Percentiles rank a stretch among this genome's conserved stretches.
These are phyloP conservation scores for Leistus spinibarbis DNA, from an alignment of 2,888 invertebrate species.

Conservation along the genomic window DNA sequence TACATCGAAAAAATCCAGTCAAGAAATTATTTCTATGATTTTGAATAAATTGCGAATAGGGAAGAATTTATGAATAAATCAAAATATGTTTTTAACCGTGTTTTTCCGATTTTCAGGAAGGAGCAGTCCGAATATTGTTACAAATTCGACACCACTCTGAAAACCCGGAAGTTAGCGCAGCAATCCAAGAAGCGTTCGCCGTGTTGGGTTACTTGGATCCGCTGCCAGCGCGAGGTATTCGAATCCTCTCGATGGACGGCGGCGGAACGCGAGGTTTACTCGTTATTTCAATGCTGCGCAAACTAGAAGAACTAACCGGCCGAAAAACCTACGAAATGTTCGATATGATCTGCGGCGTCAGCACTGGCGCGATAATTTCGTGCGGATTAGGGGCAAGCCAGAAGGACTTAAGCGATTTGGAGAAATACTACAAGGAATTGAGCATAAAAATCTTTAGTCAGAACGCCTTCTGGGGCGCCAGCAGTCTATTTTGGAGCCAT, in stretches of 20 bases:
- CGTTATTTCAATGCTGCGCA: slow-evolving; percentile 80
- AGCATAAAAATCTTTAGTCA: slow-evolving; percentile 71
- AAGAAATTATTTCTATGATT: too few relatives aligned
- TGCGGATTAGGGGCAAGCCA: slow-evolving; percentile 69
- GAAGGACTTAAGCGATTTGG: slow-evolving; percentile 65
- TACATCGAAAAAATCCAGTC: too few relatives aligned
- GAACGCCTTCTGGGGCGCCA: slow-evolving; percentile 70
- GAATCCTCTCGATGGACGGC: slow-evolving; percentile 86
- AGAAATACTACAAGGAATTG: slow-evolving; percentile 64
- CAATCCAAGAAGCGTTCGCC: slow-evolving; percentile 64
- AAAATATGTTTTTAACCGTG: background rate
- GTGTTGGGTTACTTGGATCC: slow-evolving; percentile 75
- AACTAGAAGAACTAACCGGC: slow-evolving; percentile 75
- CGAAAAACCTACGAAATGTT: slow-evolving; percentile 76
- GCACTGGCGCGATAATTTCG: slow-evolving; percentile 82
- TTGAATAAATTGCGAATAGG: too few relatives aligned
- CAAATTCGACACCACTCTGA: slow-evolving; percentile 59
- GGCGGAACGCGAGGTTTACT: slow-evolving; percentile 89
- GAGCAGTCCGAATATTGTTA: slow-evolving; percentile 70
- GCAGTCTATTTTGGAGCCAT: slow-evolving; percentile 81
- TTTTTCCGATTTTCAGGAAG: slow-evolving; percentile 64
- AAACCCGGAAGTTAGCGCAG: slow-evolving; percentile 53
- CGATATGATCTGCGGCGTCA: slow-evolving; percentile 85
- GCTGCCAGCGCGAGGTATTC: slow-evolving; percentile 73
- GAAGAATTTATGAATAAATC: background rate